A percentile compares a stretch with the other conserved stretches of the same genome.
phyloP scores from a whole-genome alignment of 2,113 vertebrate species.

The Sceloporus tristichus region DNA sequence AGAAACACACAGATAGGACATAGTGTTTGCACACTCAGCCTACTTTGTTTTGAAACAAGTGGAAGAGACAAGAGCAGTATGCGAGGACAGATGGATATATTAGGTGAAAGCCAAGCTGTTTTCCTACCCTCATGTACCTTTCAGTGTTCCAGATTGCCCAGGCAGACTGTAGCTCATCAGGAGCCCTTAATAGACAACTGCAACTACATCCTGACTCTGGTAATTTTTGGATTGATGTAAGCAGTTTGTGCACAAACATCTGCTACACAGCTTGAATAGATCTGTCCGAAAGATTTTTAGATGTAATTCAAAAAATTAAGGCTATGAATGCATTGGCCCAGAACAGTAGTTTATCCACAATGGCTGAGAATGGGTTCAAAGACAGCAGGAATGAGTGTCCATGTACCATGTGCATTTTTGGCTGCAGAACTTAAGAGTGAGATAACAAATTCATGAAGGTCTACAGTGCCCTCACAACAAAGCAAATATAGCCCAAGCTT shows the following conservation, averaged over 20 bases:
- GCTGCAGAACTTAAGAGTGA: conserved; percentile 15
- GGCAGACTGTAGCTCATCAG: conserved; percentile 38
- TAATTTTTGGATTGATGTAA: conserved; percentile 45
- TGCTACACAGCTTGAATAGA: conserved; percentile 58
- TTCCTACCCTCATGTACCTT: conserved; percentile 45
- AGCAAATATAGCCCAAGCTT: background rate
- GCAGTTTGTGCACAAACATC: conserved; percentile 42
- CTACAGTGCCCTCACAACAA: background rate
- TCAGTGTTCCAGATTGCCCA: conserved; percentile 43
- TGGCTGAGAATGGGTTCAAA: conserved; percentile 55
- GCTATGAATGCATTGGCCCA: background rate
- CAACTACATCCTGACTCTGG: conserved; percentile 23
- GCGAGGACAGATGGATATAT: conserved; percentile 22
- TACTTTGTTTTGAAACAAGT: conserved; percentile 34
- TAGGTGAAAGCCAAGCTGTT: conserved; percentile 60
- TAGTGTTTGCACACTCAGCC: background rate
- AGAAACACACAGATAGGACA: conserved; percentile 36
- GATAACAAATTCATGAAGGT: background rate
- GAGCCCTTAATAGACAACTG: background rate
- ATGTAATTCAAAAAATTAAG: conserved; percentile 52
- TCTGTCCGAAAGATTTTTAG: conserved; percentile 51
- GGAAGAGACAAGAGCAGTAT: conserved; percentile 1
- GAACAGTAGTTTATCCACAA: conserved; percentile 47
- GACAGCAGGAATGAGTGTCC: conserved; percentile 22
- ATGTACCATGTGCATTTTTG: conserved; percentile 28